A percentile compares a stretch with the other conserved stretches of the same genome.
Evolutionary conservation across 2,113 vertebrate species (phyloP).

Genomic region (rabbit (Oryctolagus cuniculus)): DNA sequence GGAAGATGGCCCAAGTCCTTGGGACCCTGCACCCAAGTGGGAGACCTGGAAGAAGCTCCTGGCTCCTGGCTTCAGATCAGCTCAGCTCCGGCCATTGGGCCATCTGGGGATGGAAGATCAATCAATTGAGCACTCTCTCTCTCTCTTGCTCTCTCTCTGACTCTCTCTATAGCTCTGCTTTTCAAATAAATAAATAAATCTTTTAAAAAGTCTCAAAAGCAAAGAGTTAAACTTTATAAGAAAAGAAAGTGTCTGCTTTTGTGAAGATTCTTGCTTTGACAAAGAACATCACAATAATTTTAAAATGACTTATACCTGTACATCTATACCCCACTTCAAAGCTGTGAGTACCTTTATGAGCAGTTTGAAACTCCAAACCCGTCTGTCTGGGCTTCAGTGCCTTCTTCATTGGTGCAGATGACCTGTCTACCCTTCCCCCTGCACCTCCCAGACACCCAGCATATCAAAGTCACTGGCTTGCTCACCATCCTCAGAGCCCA

Average conservation of each 20-base stretch:
- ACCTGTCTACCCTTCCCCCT: not conserved
- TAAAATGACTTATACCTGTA: not conserved
- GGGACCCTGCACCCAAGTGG: no score
- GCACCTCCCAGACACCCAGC: not conserved
- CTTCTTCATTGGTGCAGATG: not conserved
- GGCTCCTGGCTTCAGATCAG: no score
- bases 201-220: not conserved
- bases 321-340: not conserved
- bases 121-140: no score
- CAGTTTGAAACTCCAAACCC: not conserved
- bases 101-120: no score
- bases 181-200: no score
- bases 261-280: constrained; percentile 35
- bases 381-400: not conserved
- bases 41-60: no score
- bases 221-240: not conserved
- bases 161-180: no score
- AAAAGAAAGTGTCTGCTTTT: not conserved
- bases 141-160: no score
- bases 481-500: not conserved
- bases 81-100: no score
- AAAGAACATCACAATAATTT: not conserved
- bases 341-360: not conserved
- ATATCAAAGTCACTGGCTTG: not conserved
- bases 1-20: no score